phyloP scores from a whole-genome alignment of 64 coral and sea anemone species.

The Stichodactyla helianthus region DNA sequence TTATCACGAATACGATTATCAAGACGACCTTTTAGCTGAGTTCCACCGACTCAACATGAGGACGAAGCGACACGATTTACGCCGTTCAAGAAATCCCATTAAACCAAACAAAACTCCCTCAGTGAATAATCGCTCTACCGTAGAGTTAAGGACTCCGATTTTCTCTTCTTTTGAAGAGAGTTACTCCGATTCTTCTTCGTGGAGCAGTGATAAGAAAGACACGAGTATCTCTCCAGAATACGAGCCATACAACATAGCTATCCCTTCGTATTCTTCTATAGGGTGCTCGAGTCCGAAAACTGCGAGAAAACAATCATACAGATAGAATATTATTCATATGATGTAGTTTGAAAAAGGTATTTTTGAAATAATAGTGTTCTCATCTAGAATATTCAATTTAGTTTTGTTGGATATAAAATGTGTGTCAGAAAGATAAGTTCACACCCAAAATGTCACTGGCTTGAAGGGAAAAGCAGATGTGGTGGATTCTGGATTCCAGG shows the following conservation, averaged over 20 bases:
- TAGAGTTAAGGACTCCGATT: background rate
- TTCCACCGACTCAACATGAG: background rate
- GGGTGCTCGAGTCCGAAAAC: background rate
- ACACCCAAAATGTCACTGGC: no score
- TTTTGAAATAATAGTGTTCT: background rate
- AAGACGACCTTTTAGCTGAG: background rate
- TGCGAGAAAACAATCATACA: background rate
- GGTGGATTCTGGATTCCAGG: no score
- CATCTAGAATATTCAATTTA: no score
- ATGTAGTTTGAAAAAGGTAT: background rate
- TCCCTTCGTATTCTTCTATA: background rate
- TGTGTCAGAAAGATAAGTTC: no score
- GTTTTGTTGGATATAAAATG: no score
- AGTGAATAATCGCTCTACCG: constrained; percentile 11
- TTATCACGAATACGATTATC: background rate
- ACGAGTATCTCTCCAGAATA: background rate
- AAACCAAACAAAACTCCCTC: background rate
- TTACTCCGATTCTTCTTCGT: background rate
- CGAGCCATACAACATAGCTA: background rate
- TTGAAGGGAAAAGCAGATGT: no score
- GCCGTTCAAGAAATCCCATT: background rate
- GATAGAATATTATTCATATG: background rate
- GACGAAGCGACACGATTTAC: background rate
- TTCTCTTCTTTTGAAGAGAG: background rate
- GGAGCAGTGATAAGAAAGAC: background rate